Percentiles rank a stretch among this genome's conserved stretches.
These are phyloP conservation scores for Cuniculus paca DNA, from an alignment of 2,797 vertebrate species.

Conservation along the genomic window DNA sequence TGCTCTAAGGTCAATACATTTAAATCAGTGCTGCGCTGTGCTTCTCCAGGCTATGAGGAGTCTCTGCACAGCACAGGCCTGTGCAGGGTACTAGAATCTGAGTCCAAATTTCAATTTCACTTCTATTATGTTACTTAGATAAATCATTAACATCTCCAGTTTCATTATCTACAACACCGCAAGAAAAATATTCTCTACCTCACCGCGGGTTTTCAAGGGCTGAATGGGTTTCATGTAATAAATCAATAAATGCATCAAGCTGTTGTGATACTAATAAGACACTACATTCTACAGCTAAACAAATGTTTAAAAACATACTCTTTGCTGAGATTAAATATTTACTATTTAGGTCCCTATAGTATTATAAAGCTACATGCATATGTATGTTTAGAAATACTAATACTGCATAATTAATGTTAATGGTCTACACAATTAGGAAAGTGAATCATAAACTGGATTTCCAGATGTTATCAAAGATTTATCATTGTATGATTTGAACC, in stretches of 20 bases:
- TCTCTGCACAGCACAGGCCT: not conserved
- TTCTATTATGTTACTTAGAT: not conserved
- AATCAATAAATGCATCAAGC: not conserved
- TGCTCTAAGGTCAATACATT: not conserved
- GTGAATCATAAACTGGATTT: slow-evolving; percentile 38
- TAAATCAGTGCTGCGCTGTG: not conserved
- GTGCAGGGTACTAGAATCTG: not conserved
- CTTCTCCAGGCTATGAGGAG: not conserved
- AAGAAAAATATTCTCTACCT: slow-evolving; percentile 29
- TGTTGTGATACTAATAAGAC: not conserved
- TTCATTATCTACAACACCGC: not conserved
- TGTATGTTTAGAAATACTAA: not conserved
- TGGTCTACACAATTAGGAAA: slow-evolving; percentile 40
- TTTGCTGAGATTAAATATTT: slow-evolving; percentile 52
- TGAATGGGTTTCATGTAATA: not conserved
- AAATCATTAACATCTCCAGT: slow-evolving; percentile 23
- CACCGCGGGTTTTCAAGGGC: not conserved
- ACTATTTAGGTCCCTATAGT: not conserved
- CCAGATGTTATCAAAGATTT: not conserved
- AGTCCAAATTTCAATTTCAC: slow-evolving; percentile 26
- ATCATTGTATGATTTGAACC: not conserved
- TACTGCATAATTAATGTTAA: not conserved
- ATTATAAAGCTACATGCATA: not conserved
- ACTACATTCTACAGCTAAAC: not conserved
- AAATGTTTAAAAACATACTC: not conserved